phyloP scores from a whole-genome alignment of 1,140 invertebrate species.

The Zophobas morio region DNA sequence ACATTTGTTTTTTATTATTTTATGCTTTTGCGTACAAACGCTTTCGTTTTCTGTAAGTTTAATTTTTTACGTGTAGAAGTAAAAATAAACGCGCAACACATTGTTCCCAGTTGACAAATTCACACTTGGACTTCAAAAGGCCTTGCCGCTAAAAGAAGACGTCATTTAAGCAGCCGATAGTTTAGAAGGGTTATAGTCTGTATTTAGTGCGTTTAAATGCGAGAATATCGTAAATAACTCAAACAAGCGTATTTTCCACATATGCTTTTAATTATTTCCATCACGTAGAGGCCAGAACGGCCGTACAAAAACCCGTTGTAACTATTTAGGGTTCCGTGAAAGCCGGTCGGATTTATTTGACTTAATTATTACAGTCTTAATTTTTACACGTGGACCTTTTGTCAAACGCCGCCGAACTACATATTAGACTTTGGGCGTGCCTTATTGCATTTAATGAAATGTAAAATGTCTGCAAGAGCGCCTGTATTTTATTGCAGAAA shows the following conservation, averaged over 20 bases:
- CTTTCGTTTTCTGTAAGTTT: too few species aligned
- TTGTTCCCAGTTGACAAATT: constrained; percentile 38
- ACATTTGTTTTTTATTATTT: too few species aligned
- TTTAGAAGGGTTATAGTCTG: constrained; percentile 49
- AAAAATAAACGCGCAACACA: not conserved
- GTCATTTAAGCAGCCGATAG: constrained; percentile 18
- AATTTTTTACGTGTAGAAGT: too few species aligned
- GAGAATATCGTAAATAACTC: constrained; percentile 55
- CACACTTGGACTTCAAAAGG: constrained; percentile 40
- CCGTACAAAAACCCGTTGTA: not conserved
- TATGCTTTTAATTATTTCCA: constrained; percentile 58
- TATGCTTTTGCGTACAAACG: too few species aligned
- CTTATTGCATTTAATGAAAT: constrained; percentile 55
- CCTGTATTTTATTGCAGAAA: constrained; percentile 56
- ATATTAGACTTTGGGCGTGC: constrained; percentile 20
- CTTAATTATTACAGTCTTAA: constrained; percentile 13
- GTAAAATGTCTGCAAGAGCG: constrained; percentile 54
- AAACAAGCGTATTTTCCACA: constrained; percentile 52
- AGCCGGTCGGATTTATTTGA: constrained; percentile 24
- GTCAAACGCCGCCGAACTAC: not conserved
- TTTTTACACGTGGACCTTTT: constrained; percentile 24
- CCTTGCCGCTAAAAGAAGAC: constrained; percentile 34
- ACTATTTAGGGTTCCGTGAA: not conserved
- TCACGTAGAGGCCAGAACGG: constrained; percentile 18
- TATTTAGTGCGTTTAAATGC: constrained; percentile 31